Evolutionary conservation across 2,797 vertebrate genomes (phyloP).

Genomic region (Buceros bicornis): DNA sequence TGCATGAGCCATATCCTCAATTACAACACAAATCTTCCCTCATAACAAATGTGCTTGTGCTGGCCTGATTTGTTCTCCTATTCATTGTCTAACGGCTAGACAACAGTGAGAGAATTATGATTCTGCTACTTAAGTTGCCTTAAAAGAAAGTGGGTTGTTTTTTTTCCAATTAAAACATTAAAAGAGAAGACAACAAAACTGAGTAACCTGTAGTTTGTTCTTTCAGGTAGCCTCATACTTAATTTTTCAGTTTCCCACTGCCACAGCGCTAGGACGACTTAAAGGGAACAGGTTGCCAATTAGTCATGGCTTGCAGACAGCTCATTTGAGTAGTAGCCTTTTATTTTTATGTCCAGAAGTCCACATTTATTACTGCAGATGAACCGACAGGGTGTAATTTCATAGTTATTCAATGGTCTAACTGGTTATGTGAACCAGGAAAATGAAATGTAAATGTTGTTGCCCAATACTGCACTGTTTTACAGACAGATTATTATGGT

Average conservation of each 20-base stretch:
- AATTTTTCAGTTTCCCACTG: not conserved
- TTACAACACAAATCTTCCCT: not conserved
- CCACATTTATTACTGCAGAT: not conserved
- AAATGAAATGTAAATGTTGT: not conserved
- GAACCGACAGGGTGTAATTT: not conserved
- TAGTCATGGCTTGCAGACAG: not conserved
- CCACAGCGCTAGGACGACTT: not conserved
- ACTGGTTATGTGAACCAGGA: not conserved
- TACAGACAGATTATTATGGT: not conserved
- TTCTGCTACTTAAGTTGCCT: not conserved
- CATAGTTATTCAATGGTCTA: not conserved
- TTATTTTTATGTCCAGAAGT: conserved; percentile 34
- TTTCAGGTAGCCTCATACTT: not conserved
- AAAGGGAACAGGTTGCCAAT: not conserved
- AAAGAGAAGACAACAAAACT: not conserved
- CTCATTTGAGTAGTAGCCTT: not conserved
- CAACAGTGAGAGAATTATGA: not conserved
- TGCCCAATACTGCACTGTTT: not conserved
- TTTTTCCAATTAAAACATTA: not conserved
- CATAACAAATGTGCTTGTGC: not conserved
- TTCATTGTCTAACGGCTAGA: not conserved
- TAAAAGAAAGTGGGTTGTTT: not conserved
- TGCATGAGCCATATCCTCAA: not conserved
- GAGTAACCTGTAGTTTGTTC: not conserved
- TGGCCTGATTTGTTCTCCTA: not conserved